Percentiles rank a stretch among this genome's conserved stretches.
phyloP scores from a whole-genome alignment of 1,140 invertebrate genomes.

The Thereuonema tuberculata region DNA sequence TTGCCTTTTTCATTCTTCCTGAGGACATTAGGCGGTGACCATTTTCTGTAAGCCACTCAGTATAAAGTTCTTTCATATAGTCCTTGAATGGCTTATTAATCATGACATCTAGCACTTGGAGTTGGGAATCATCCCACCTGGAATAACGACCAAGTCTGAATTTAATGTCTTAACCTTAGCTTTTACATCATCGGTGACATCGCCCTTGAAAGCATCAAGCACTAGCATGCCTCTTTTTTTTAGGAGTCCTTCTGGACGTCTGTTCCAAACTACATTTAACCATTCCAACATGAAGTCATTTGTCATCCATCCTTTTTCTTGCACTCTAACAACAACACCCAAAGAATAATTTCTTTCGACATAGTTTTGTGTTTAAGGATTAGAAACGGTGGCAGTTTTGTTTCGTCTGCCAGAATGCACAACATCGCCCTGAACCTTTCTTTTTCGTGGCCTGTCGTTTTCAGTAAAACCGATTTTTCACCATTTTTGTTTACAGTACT shows the following conservation, averaged over 20 bases:
- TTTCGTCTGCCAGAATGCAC: background rate
- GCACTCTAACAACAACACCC: background rate
- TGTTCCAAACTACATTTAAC: background rate
- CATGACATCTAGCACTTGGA: background rate
- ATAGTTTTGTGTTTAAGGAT: background rate
- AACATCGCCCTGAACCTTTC: background rate
- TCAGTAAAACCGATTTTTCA: background rate
- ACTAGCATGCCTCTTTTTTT: background rate
- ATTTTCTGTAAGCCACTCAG: background rate
- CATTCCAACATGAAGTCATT: background rate
- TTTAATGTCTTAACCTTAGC: background rate
- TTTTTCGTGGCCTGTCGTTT: background rate
- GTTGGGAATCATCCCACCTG: background rate
- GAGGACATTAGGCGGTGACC: no score
- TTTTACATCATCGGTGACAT: background rate
- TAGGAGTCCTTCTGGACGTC: background rate
- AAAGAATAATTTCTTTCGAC: background rate
- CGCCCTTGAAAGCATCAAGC: background rate
- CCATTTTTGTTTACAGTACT: background rate
- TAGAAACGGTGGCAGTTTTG: background rate
- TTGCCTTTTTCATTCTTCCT: background rate
- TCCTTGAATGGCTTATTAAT: slow-evolving; percentile 2
- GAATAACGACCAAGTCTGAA: background rate
- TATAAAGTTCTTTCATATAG: background rate
- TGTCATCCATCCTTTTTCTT: background rate